Evolutionary conservation across 1,140 invertebrate genomes (phyloP), one percentile per base, ranked within the genome.

Genomic region (Apis florea): DNA sequence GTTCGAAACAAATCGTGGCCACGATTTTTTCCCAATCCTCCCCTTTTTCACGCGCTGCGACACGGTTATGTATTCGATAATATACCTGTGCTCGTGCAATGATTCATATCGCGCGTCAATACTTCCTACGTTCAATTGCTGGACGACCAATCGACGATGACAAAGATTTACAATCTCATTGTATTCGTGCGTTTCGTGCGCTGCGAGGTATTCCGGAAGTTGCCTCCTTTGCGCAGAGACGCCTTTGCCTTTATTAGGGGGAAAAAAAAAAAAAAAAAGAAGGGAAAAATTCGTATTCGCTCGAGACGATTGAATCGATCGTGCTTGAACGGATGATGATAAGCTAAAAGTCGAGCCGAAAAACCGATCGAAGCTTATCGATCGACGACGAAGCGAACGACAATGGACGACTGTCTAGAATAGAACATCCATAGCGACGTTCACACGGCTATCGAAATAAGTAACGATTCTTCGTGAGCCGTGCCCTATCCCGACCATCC

Each of bases 91-190:
- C 26, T 31, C 12, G 24, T 40, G n/a, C n/a, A 15, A 64, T 64
- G 69, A 79, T 64, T 79, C 77, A 72, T 72, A 26, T 19, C 31
- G 1, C 51, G 31, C 49, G 77, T 47, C 77, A 47, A 40, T 40
- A 53, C 56, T 63, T 72, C 31, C 49, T 31, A 21, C 66, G 66
- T 79, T 59, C 66, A 26, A 78, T 79, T 54, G 26, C 17, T 54
- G 77, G 21, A 2, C 74, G 26, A 3, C 24, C 40, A 6, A 2
- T 26, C 26, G 51, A 40, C 26, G 26, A 40, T 64, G 77, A n/a
- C n/a, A n/a, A n/a, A n/a, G n/a, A 79, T 72, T 79, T 79, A 79
- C 77, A 72, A 72, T 72, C 58, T 72, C 68, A 72, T 72, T 72
- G 68, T 79, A 64, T 61, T 59, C 54, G 77, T 72, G 56, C 15